Conservation (phyloP, 2,113 vertebrate genomes). For the Sigmodon hispidus region DNA sequence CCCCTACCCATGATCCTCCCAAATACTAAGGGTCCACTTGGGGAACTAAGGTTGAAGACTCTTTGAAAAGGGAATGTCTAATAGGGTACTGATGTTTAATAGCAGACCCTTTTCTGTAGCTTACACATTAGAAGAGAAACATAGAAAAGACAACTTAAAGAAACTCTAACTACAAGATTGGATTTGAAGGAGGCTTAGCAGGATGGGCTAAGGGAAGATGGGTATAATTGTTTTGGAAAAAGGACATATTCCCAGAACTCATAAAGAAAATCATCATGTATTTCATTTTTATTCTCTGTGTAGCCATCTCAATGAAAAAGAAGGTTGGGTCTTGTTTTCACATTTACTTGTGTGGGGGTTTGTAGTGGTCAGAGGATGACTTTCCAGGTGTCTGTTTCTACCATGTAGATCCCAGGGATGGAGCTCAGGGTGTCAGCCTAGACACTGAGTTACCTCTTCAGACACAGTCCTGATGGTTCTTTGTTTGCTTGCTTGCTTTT, state of each 20-base stretch:
- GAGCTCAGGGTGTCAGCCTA: background rate
- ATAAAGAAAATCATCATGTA: background rate
- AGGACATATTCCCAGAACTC: background rate
- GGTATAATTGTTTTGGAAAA: background rate
- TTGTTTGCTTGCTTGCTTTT: background rate
- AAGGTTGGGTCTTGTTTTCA: background rate
- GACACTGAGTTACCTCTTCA: no score
- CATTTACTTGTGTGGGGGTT: background rate
- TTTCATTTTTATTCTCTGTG: background rate
- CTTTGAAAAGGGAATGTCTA: background rate
- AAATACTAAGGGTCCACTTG: background rate
- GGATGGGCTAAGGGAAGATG: background rate
- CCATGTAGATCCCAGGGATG: background rate
- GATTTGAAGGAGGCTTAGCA: background rate
- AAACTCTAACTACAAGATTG: background rate
- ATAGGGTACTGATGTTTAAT: background rate
- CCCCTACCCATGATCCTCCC: background rate
- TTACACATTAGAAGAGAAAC: slow-evolving; percentile 13
- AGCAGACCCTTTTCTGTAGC: background rate
- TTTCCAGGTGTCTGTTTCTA: background rate
- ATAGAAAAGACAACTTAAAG: background rate
- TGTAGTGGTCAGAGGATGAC: background rate
- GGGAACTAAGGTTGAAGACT: background rate
- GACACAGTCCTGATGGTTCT: no score
- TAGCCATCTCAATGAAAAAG: slow-evolving; percentile 1